A percentile compares a stretch with the other conserved stretches of the same genome.
These are phyloP conservation scores for Polydesmus complanatus DNA, from an alignment of 2,888 invertebrate species.

Conservation along the genomic window DNA sequence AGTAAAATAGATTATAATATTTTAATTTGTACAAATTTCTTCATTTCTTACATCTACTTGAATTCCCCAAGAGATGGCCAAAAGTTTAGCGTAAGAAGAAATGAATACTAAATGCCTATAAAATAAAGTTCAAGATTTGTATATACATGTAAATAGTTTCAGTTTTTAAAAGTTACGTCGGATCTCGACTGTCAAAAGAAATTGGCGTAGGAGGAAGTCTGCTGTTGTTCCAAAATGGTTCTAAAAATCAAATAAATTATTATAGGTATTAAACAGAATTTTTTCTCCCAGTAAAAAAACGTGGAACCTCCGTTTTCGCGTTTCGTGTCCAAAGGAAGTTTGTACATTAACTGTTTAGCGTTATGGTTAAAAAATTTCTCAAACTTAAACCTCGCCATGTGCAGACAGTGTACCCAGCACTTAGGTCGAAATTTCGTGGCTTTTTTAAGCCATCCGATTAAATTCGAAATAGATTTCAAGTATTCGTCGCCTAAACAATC, in stretches of 20 bases:
- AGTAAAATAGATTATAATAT: too few species aligned
- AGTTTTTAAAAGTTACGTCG: too few species aligned
- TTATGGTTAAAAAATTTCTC: constrained; percentile 34
- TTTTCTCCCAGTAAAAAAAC: neutral
- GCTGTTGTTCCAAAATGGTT: constrained; percentile 24
- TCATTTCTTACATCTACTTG: too few species aligned
- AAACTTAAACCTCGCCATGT: constrained; percentile 30
- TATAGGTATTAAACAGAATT: constrained; percentile 14
- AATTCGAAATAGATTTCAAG: too few species aligned
- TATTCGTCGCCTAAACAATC: too few species aligned
- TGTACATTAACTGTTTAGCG: constrained; percentile 31
- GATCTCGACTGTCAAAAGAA: constrained; percentile 27
- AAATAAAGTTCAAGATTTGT: neutral
- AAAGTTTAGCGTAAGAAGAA: constrained; percentile 6
- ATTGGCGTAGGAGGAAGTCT: constrained; percentile 31
- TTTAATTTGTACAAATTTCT: too few species aligned
- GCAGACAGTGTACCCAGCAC: constrained; percentile 25
- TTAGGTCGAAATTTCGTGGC: neutral
- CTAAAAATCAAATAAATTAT: constrained; percentile 7
- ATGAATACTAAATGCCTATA: constrained; percentile 16
- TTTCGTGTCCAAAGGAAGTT: constrained; percentile 31
- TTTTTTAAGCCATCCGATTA: neutral
- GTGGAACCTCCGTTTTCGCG: constrained; percentile 9
- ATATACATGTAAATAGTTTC: neutral
- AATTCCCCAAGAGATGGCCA: constrained; percentile 8